Conservation (phyloP, 1,140 invertebrate species). For the Aphis gossypii region DNA sequence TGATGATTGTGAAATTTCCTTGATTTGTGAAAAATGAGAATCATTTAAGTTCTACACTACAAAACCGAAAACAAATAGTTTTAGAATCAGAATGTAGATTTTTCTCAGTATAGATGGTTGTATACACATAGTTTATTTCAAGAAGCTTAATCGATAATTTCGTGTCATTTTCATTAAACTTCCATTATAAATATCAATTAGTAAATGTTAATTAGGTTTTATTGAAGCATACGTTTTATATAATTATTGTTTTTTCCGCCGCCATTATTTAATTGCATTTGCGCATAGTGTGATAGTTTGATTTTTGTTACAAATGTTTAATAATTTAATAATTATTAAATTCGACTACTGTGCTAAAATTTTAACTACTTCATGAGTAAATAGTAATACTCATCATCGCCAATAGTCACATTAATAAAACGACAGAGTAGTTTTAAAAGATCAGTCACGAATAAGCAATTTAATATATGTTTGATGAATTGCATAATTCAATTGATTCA, state of each 20-base stretch:
- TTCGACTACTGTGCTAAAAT: background rate
- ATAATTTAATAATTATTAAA: too few relatives aligned
- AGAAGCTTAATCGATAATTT: background rate
- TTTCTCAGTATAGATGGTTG: background rate
- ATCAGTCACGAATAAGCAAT: background rate
- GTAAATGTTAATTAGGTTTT: background rate
- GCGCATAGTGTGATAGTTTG: background rate
- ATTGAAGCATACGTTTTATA: background rate
- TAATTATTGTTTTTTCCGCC: background rate
- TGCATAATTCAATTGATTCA: background rate
- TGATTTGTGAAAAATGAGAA: background rate
- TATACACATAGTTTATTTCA: background rate
- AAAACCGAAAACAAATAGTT: background rate
- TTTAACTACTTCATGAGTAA: background rate
- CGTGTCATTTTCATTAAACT: background rate
- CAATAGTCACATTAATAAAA: background rate
- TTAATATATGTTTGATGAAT: background rate
- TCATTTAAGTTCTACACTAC: background rate
- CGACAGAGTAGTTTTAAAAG: background rate
- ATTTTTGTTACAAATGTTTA: too few relatives aligned
- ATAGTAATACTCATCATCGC: background rate
- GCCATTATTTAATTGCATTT: background rate
- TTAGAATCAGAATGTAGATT: background rate
- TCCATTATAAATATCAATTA: background rate
- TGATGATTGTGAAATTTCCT: background rate